Percentiles rank a stretch among this genome's conserved stretches.
Conservation (phyloP, 2,113 vertebrate genomes). For the Leptodactylus fuscus region DNA sequence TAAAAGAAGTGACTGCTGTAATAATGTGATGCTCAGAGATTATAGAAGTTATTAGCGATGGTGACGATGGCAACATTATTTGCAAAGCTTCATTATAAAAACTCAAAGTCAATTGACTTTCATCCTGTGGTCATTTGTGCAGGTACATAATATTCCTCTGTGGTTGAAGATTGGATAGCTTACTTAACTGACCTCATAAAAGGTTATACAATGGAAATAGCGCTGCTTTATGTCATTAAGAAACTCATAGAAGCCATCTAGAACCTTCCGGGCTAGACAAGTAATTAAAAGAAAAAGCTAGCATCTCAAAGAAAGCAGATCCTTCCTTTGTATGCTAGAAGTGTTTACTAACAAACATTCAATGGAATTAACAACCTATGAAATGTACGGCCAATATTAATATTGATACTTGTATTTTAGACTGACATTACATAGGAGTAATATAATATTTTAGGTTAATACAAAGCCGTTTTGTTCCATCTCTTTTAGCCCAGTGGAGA, state of each 20-base stretch:
- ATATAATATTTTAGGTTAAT: neutral
- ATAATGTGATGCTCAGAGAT: constrained; percentile 39
- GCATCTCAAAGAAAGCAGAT: too few relatives aligned
- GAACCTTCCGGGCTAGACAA: neutral
- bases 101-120: constrained; percentile 28
- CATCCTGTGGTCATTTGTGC: constrained; percentile 4
- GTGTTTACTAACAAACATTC: neutral
- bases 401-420: neutral
- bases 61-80: neutral
- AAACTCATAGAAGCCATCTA: neutral
- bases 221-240: constrained; percentile 14
- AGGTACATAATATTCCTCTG: constrained; percentile 26
- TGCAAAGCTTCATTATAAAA: constrained; percentile 20
- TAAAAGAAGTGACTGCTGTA: constrained; percentile 23
- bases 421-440: neutral
- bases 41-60: constrained; percentile 27
- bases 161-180: neutral
- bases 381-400: neutral
- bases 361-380: neutral
- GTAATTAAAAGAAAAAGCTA: neutral
- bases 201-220: neutral
- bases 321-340: neutral
- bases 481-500: neutral
- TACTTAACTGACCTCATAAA: constrained; percentile 14
- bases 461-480: neutral